A percentile compares a stretch with the other conserved stretches of the same genome.
Conservation (phyloP, 1,140 invertebrate species). For the Paramacrobiotus metropolitanus region DNA sequence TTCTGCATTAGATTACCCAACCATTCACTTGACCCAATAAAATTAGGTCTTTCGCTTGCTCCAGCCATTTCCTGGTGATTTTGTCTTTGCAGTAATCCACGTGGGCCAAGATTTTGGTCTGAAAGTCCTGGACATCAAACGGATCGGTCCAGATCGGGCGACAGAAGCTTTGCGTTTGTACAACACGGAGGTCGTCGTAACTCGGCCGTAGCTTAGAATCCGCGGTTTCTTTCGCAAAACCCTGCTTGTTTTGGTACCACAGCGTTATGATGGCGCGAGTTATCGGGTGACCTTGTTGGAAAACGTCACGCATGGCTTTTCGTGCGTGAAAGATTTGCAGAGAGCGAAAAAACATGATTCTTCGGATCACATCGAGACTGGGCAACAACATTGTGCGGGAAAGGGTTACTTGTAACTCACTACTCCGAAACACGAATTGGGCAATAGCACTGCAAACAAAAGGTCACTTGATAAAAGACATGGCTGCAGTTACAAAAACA, state of each 20-base stretch:
- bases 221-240: background rate
- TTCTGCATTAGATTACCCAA: too few relatives aligned
- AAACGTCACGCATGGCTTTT: background rate
- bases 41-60: constrained; percentile 1
- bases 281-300: background rate
- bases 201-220: background rate
- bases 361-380: background rate
- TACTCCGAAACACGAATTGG: constrained; percentile 1
- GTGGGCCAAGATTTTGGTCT: background rate
- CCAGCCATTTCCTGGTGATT: constrained; percentile 1
- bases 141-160: background rate
- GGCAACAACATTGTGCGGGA: background rate
- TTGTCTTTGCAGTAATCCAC: background rate
- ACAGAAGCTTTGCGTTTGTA: background rate
- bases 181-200: constrained; percentile 1
- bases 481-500: too few relatives aligned
- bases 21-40: constrained; percentile 1
- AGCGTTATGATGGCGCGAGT: background rate
- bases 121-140: background rate
- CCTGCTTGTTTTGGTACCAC: constrained; percentile 2
- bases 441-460: too few relatives aligned
- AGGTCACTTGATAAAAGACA: too few relatives aligned
- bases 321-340: background rate
- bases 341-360: background rate
- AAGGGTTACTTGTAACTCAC: background rate